Percentiles rank a stretch among this genome's conserved stretches.
Conservation (phyloP, 2,888 invertebrate genomes). For the Eilema griseolum region DNA sequence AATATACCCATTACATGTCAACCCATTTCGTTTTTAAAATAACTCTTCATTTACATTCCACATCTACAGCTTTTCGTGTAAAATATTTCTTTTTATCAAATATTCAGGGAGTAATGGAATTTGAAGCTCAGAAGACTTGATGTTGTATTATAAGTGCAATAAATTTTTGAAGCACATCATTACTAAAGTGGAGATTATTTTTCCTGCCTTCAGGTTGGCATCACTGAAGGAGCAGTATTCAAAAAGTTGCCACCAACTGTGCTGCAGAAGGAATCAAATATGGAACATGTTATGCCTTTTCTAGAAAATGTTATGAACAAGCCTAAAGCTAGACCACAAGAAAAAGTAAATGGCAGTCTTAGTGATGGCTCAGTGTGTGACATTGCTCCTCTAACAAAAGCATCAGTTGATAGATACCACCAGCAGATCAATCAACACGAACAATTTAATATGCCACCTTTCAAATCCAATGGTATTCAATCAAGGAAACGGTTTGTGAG, state of each 20-base stretch:
- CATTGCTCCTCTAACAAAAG: conserved; percentile 64
- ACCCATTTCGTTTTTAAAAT: conserved; percentile 30
- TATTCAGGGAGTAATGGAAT: conserved; percentile 79
- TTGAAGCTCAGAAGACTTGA: conserved; percentile 83
- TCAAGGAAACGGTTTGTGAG: conserved; percentile 70
- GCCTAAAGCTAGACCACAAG: conserved; percentile 58
- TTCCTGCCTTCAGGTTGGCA: conserved; percentile 87
- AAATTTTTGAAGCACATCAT: conserved; percentile 82
- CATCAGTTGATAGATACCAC: conserved; percentile 67
- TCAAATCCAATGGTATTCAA: conserved; percentile 60
- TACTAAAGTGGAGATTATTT: conserved; percentile 87
- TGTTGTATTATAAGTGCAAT: conserved; percentile 73
- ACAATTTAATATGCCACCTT: conserved; percentile 61
- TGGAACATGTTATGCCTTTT: conserved; percentile 69
- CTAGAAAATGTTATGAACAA: conserved; percentile 64
- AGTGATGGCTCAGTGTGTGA: conserved; percentile 81
- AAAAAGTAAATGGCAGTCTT: conserved; percentile 70
- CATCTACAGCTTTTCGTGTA: conserved; percentile 50
- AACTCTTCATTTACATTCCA: conserved; percentile 39
- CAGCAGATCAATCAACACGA: conserved; percentile 62
- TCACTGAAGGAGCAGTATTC: conserved; percentile 85
- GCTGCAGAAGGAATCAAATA: conserved; percentile 77
- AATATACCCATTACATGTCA: conserved; percentile 35
- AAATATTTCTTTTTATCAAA: conserved; percentile 59
- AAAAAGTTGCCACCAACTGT: conserved; percentile 82